A percentile compares a stretch with the other conserved stretches of the same genome.
These are phyloP conservation scores for Syngnathus scovelli DNA, from an alignment of 2,113 vertebrate genomes.

Conservation along the genomic window DNA sequence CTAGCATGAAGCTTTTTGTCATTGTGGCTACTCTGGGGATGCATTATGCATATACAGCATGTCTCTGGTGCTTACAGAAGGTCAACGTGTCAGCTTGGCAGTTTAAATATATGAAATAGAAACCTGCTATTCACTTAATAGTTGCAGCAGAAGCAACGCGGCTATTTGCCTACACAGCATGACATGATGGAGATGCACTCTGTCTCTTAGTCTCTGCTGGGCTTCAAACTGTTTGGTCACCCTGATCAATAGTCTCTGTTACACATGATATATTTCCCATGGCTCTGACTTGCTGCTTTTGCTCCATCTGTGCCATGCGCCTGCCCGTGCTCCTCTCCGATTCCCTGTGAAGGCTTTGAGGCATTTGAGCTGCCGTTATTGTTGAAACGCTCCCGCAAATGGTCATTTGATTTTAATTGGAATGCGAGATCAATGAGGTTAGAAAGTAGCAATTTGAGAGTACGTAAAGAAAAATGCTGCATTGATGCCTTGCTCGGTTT, in stretches of 20 bases:
- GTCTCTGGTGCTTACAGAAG: conserved; percentile 23
- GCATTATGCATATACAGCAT: conserved; percentile 26
- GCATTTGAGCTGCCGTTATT: conserved; percentile 13
- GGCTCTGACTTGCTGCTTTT: conserved; percentile 56
- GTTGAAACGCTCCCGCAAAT: conserved; percentile 31
- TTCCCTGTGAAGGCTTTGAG: neutral
- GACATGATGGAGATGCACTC: conserved; percentile 32
- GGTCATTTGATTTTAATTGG: conserved; percentile 22
- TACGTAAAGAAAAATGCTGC: conserved; percentile 10
- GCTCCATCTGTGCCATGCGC: conserved; percentile 53
- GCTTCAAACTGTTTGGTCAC: conserved; percentile 48
- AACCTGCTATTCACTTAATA: conserved; percentile 17
- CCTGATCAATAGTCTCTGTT: conserved; percentile 70
- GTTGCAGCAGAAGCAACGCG: conserved; percentile 16
- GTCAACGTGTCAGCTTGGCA: conserved; percentile 16
- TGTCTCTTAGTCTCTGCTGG: conserved; percentile 50
- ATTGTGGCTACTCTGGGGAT: conserved; percentile 19
- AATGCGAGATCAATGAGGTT: neutral
- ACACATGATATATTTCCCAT: conserved; percentile 74
- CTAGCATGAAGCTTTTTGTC: conserved; percentile 23
- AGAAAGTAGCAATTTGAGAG: neutral
- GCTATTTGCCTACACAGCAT: conserved; percentile 31
- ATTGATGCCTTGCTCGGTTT: conserved; percentile 7
- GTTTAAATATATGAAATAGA: conserved; percentile 25
- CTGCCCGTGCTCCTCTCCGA: neutral